Base-by-base conservation (phyloP, 2,113 vertebrate species). In the Hyperopisus bebe region DNA sequence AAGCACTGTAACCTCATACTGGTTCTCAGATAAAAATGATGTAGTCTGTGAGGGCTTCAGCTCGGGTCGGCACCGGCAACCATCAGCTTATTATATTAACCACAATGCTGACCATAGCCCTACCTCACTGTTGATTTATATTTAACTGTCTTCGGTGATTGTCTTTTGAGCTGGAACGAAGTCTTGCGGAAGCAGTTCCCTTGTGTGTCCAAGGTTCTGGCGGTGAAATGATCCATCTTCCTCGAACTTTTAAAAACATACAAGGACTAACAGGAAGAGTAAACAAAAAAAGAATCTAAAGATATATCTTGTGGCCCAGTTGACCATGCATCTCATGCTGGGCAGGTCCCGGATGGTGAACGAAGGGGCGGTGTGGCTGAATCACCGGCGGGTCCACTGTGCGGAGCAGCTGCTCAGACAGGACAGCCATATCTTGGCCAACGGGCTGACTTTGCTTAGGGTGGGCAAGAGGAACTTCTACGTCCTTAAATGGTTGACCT, bases 401-500 rank as follows among this genome's bases (percentile, higher is more conserved):
- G 13, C 31, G 0, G 70, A 39, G 31, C 31, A 39, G 31, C 31
- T 39, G 31, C 15, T 77, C 21, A 77, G 13, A 2, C 35, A 50
- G 55, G 97, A 97, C 91, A 93, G 97, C 85, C 98, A 98, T 88
- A 97, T 99, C 92, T 96, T 99, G 58, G 96, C 96, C 58, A 99
- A 98, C 31, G 97, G 98, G 92, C 96, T 99, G n/a, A 97, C 96
- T 0, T 91, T 99, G 89, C 95, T 99, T 89, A 95, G 95, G 92
- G 95, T 99, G 91, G 98, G 98, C 91, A 99, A 99, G 94, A 98
- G 92, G 92, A 98, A 99, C 93, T 97, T 97, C 90, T 96, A 98
- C 92, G 95, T 99, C 92, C 95, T 99, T 92, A 99, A 97, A 94
- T 99, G 98, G 98, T 95, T 99, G 80, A 90, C 93, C 46, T 92